Evolutionary conservation across 2,888 invertebrate genomes (phyloP).

Genomic region (Drosophila dives): DNA sequence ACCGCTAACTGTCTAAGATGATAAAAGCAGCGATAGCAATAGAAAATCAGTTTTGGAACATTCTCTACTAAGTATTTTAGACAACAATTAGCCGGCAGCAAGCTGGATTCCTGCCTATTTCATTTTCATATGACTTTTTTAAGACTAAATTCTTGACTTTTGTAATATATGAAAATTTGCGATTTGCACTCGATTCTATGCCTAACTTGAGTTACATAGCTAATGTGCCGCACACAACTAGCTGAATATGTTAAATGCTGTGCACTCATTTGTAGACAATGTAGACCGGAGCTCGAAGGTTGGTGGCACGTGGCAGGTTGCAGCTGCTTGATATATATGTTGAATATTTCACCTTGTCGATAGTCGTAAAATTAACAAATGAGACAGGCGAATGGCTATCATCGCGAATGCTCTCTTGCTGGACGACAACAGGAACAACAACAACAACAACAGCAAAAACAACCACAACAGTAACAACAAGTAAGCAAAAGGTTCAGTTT

Average conservation of each 20-base stretch:
- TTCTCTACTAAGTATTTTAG: no score
- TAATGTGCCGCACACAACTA: slow-evolving; percentile 25
- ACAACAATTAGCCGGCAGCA: no score
- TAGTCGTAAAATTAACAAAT: slow-evolving; percentile 75
- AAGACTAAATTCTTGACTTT: neutral
- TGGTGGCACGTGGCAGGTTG: neutral
- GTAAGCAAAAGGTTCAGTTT: slow-evolving; percentile 11
- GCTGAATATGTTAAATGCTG: slow-evolving; percentile 47
- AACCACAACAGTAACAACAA: neutral
- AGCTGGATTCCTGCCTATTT: neutral
- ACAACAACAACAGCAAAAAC: neutral
- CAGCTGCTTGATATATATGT: neutral
- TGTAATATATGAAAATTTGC: neutral
- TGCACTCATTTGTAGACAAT: slow-evolving; percentile 30
- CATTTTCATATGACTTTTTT: neutral
- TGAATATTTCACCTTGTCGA: slow-evolving; percentile 18
- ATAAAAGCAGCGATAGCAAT: no score
- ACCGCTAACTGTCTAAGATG: no score
- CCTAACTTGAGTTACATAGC: neutral
- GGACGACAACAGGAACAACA: neutral
- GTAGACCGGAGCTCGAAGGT: neutral
- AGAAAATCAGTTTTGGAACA: no score
- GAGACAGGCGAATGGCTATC: slow-evolving; percentile 66
- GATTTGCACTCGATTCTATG: neutral
- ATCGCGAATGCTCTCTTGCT: neutral